Evolutionary conservation across 2,888 invertebrate genomes (phyloP), one percentile per base, ranked within the genome.

Genomic region (Pollenia angustigena): DNA sequence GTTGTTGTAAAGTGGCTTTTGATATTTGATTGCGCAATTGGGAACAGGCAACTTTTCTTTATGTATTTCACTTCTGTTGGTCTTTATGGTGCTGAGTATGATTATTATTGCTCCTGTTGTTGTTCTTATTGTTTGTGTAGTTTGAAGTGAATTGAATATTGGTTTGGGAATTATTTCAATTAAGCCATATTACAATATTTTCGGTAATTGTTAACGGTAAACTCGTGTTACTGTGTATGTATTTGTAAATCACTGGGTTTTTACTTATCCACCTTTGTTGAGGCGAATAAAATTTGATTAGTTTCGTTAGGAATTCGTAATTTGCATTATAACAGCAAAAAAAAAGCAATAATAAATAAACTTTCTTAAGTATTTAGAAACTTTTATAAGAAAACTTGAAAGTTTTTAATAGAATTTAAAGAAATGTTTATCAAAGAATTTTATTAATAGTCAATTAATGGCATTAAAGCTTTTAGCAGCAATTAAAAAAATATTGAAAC

Each of bases 111-210:
- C 56, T 60, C n/a, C 66, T 78, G 71, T 58, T 64, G 46, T 56
- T 14, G n/a, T 60, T 76, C 50, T 68, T 58, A 54, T 56, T 75
- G 62, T 64, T 72, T 42, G 42, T n/a, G 11, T 66, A 40, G 62
- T 40, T 46, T 18, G 52, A 56, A 64, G 60, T 62, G 52, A 68
- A 80, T 83, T 83, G 62, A 62, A 81, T 90, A 91, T 91, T 92
- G 92, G 91, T 90, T 87, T 89, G 90, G 92, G 92, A 92, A 90
- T 90, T 90, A 91, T 91, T 91, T 92, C 92, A 91, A 92, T 92
- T 91, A 91, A 91, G 91, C 90, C 90, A 89, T 91, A 91, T 92
- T 92, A 91, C 90, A 91, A 90, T 89, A 89, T 90, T 81, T 87
- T 58, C 64, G n/a, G 76, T 78, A 84, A 87, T 78, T 78, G 88